A percentile compares a stretch with the other conserved stretches of the same genome.
phyloP scores from a whole-genome alignment of 2,113 vertebrate genomes.

The Apodemus speciosus region DNA sequence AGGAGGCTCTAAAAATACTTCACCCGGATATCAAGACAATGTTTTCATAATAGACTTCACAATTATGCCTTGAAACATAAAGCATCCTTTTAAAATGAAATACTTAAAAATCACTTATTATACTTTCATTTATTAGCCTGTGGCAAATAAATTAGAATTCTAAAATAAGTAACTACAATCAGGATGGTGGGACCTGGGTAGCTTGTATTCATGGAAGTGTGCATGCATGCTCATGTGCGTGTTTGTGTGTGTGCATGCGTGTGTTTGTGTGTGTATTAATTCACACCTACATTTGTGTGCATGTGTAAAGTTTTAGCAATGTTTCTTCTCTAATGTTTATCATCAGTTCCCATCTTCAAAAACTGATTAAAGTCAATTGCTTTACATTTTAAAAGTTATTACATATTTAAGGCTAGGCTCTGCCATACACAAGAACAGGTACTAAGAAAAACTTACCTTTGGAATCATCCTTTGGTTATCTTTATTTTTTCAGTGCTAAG shows the following conservation, averaged over 20 bases:
- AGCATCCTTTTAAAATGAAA: constrained; percentile 24
- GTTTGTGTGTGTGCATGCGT: background rate
- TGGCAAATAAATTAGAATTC: constrained; percentile 58
- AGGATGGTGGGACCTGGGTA: background rate
- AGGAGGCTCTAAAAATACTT: constrained; percentile 39
- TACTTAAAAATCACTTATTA: constrained; percentile 44
- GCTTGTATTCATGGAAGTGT: background rate
- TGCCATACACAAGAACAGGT: constrained; percentile 54
- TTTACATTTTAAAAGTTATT: constrained; percentile 40
- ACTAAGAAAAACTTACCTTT: constrained; percentile 4
- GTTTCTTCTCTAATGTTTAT: constrained; percentile 35
- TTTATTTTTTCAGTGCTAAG: background rate
- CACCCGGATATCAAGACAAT: constrained; percentile 23
- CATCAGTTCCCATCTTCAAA: constrained; percentile 54
- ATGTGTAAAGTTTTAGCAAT: background rate
- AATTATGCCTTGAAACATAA: constrained; percentile 30
- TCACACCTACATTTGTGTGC: background rate
- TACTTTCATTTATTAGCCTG: constrained; percentile 56
- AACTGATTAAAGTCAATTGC: constrained; percentile 26
- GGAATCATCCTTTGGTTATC: background rate
- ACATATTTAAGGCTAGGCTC: background rate
- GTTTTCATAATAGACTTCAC: constrained; percentile 19
- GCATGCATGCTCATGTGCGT: background rate
- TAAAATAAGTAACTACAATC: constrained; percentile 6
- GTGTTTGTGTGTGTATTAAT: no score